Evolutionary conservation across 2,797 vertebrate species (phyloP).

Genomic region (Nasua narica): DNA sequence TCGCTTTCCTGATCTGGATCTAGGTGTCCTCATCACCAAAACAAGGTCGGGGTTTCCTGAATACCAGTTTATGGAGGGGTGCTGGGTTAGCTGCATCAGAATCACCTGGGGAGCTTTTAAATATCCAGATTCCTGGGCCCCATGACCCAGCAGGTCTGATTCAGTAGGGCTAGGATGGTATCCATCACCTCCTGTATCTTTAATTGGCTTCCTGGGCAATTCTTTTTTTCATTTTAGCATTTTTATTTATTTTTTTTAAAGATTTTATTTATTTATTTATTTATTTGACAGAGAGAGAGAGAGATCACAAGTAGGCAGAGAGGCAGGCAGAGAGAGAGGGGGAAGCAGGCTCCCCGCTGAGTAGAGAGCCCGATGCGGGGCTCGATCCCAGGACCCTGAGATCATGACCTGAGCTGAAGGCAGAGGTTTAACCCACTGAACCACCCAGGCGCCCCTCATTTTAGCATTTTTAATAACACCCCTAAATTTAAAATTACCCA

Average conservation of each 20-base stretch:
- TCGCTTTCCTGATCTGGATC: not conserved
- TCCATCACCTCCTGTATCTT: not conserved
- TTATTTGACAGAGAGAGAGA: too few relatives aligned
- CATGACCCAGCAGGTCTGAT: not conserved
- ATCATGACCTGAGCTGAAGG: too few relatives aligned
- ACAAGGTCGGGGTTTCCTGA: not conserved
- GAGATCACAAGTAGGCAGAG: too few relatives aligned
- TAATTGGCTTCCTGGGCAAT: not conserved
- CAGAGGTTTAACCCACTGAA: too few relatives aligned
- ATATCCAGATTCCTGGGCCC: not conserved
- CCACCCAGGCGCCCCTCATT: not conserved
- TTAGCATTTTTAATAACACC: conserved; percentile 3
- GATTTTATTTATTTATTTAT: too few relatives aligned
- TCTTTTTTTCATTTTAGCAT: not conserved
- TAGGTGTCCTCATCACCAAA: not conserved
- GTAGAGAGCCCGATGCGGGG: too few relatives aligned
- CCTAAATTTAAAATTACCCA: conserved; percentile 10
- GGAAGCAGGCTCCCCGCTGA: too few relatives aligned
- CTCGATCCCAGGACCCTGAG: too few relatives aligned
- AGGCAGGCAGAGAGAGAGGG: too few relatives aligned
- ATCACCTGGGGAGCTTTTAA: not conserved
- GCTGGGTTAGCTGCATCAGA: not conserved
- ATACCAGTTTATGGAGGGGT: not conserved
- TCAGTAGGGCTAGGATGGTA: not conserved
- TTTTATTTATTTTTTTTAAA: conserved; percentile 25